phyloP scores from a whole-genome alignment of 2,888 invertebrate species.

The Acleris cristana region DNA sequence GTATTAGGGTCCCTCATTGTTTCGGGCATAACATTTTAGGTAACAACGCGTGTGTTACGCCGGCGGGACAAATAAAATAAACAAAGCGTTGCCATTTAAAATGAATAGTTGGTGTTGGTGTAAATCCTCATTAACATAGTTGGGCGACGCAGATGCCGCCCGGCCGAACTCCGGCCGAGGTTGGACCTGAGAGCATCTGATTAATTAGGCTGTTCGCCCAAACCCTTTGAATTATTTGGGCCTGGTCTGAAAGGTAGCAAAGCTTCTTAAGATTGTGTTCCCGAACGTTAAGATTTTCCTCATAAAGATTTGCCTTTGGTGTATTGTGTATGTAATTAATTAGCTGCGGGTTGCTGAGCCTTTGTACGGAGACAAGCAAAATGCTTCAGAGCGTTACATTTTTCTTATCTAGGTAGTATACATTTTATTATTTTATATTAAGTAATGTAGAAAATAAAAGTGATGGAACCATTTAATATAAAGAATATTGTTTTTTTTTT shows the following conservation, averaged over 20 bases:
- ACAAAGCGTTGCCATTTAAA: slow-evolving; percentile 28
- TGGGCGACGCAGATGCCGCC: slow-evolving; percentile 63
- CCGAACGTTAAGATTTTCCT: slow-evolving; percentile 53
- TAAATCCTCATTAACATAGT: slow-evolving; percentile 56
- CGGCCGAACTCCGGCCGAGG: slow-evolving; percentile 43
- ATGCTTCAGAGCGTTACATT: background rate
- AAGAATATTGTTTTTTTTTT: too few relatives aligned
- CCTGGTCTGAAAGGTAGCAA: slow-evolving; percentile 56
- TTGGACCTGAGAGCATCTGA: slow-evolving; percentile 60
- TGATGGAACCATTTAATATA: too few relatives aligned
- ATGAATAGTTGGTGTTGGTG: slow-evolving; percentile 38
- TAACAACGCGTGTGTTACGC: slow-evolving; percentile 16
- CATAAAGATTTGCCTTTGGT: slow-evolving; percentile 53
- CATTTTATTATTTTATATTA: background rate
- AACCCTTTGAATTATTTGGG: slow-evolving; percentile 68
- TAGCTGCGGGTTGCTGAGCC: slow-evolving; percentile 42
- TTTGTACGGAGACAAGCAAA: slow-evolving; percentile 17
- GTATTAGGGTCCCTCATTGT: slow-evolving; percentile 26
- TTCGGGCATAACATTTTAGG: slow-evolving; percentile 12
- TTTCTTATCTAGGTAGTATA: background rate
- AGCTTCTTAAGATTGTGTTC: slow-evolving; percentile 64
- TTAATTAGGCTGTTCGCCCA: slow-evolving; percentile 66
- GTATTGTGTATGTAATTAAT: slow-evolving; percentile 62
- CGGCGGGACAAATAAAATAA: slow-evolving; percentile 29
- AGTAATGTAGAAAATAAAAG: background rate